Base-by-base conservation (phyloP, 2,797 vertebrate genomes). In the Neoniphon sammara region DNA sequence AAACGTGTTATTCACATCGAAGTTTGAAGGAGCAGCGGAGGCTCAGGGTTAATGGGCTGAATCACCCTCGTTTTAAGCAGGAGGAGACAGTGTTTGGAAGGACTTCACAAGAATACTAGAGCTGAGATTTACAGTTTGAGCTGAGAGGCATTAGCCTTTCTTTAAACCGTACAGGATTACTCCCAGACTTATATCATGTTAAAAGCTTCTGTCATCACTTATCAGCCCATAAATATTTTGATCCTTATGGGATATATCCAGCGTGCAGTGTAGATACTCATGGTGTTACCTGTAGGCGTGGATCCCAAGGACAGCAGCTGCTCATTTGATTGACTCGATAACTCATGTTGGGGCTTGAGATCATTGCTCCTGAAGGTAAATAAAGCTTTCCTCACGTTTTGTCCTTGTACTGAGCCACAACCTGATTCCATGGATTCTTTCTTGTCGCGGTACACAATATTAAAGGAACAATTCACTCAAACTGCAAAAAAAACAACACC, bases 361-460 rank as follows among this genome's bases (percentile, higher is more conserved):
- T 58, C 54, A 36, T 27, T 7, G 18, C 54, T 58, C 54, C 44
- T 58, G 7, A 50, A 36, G 66, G 42, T 49, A 31, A 69, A 59
- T 49, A 11, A 30, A 49, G 9, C 44, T 50, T 27, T 27, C 25
- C 25, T 27, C 25, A 27, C 23, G n/a, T 57, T 23, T 59, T 21
- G 42, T 69, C 55, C 55, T 36, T 66, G 65, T 44, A 34, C 52
- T 18, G 3, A 17, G 17, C 36, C 23, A 39, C 25, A 39, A 44
- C 34, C 52, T 25, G 31, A 17, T 67, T 67, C 49, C 34, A 39
- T 18, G 11, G 31, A 30, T 15, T 18, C 21, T 21, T 42, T n/a
- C 31, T 34, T 50, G 1, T 25, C 8, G 8, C 4, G 17, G 30
- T 42, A 9, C 50, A 66, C 30, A 53, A 14, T 7, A 1, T 14